Base-by-base conservation (phyloP, 1,140 invertebrate genomes). In the Gonatopus flavifemur region DNA sequence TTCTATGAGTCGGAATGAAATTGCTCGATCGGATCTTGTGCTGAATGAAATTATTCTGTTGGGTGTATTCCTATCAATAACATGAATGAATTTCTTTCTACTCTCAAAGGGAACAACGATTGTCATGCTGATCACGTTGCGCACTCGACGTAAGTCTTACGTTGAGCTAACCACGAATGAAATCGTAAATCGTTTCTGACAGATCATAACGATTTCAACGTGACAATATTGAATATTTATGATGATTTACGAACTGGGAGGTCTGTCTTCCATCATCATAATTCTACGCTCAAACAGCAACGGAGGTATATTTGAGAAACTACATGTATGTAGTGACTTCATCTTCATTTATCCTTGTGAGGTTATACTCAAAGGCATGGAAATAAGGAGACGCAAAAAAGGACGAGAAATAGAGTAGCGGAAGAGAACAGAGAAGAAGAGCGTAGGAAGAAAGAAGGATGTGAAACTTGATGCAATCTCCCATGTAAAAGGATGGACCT, bases 131-230 rank as follows among this genome's bases (percentile, higher is more conserved):
- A 30, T 24, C 59, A 61, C 58, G 58, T 22, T 31, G 32, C 37
- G 22, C 21, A 31, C 35, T 16, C 59, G n/a, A n/a, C n/a, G 46
- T 62, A 61, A 62, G 52, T 62, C 58, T 62, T 52, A 57, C 47
- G 57, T 57, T 54, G 55, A 48, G 53, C 53, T 44, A 48, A 25
- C 35, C 43, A 47, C 45, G 48, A 48, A 47, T 37, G n/a, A 33
- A 33, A 56, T 52, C 54, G 57, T 61, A 61, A 62, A 62, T 62
- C 49, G 50, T 55, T 44, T n/a, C 54, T 53, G 59, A 47, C 49
- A 53, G 33, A 44, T 31, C 53, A 62, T 62, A 61, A 62, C 61
- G 59, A 57, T 57, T 57, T 31, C 54, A 18, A 57, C 59, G 58
- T 62, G 59, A 62, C 55, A 41, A 52, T 62, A 62, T 62, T 57